Evolutionary conservation across 2,113 vertebrate species (phyloP), one percentile per base, ranked within the genome.

Genomic region (Sula dactylatra): DNA sequence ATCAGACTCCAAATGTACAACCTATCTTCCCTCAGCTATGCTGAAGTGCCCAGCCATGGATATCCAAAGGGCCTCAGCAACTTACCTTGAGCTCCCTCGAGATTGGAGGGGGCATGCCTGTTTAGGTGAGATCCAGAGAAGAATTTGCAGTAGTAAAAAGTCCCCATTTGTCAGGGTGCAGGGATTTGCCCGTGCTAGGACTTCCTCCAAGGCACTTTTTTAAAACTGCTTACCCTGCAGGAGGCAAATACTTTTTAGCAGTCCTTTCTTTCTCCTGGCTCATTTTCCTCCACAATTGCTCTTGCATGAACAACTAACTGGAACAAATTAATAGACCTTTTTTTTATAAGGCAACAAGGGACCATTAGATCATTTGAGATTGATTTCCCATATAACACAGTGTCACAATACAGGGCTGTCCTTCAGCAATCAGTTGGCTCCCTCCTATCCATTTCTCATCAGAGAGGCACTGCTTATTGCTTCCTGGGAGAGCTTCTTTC

Each of bases 11-110:
- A 52, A 47, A 83, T 8, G 16, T 7, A 36, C 40, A 34, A 27
- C n/a, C 26, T 16, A 9, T 15, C 38, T 59, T 47, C 56, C 38
- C 27, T 65, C 56, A 52, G 31, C 24, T 76, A 29, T 0, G 0
- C 20, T 24, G 21, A 70, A 81, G 26, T 19, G 32, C 11, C 45
- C 42, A 18, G 8, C 25, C 58, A 12, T 6, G 24, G 45, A 20
- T 50, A 49, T 10, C n/a, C 27, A 42, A 58, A 83, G 55, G 7
- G 9, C 9, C 44, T 70, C 62, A 76, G 44, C 20, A 45, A 25
- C 34, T 56, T 21, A 25, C 44, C 49, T 50, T 17, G 55, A 74
- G 22, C 16, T 59, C 59, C 42, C 13, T 26, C 42, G 34, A 22
- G 44, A 19, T n/a, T 4, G 17, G 26, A 47, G 19, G 21, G 19